phyloP scores from a whole-genome alignment of 2,888 invertebrate genomes.

The Chalcosyrphus nemorum region DNA sequence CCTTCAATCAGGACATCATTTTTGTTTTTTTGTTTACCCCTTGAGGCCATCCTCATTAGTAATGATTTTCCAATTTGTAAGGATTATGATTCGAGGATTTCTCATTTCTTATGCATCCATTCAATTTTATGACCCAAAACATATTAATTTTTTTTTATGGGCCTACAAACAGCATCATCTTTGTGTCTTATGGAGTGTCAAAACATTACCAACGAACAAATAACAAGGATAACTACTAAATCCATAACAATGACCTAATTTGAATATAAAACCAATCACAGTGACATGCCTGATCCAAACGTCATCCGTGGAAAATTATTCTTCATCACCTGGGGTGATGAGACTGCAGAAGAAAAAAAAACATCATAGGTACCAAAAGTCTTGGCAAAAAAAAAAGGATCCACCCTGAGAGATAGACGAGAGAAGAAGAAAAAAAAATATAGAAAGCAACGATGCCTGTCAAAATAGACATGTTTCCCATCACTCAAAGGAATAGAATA shows the following conservation, averaged over 20 bases:
- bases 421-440: not conserved
- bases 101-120: slow-evolving; percentile 22
- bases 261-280: slow-evolving; percentile 57
- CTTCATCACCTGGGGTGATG: slow-evolving; percentile 25
- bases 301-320: slow-evolving; percentile 21
- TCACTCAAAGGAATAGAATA: slow-evolving; percentile 27
- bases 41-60: not conserved
- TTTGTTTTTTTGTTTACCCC: not conserved
- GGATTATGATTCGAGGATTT: slow-evolving; percentile 25
- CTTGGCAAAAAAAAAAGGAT: slow-evolving; percentile 1
- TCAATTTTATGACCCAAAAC: slow-evolving; percentile 27
- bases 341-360: not conserved
- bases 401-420: not conserved
- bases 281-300: slow-evolving; percentile 15
- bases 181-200: slow-evolving; percentile 33
- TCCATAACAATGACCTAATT: slow-evolving; percentile 24
- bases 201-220: slow-evolving; percentile 30
- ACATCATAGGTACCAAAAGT: not conserved
- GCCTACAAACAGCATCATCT: slow-evolving; percentile 7
- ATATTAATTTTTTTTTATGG: not conserved
- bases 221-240: slow-evolving; percentile 4
- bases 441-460: slow-evolving; percentile 22
- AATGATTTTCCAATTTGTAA: slow-evolving; percentile 59
- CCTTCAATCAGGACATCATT: not conserved
- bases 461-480: slow-evolving; percentile 42